Base-by-base conservation (phyloP, 1,140 invertebrate genomes). In the Leptoteleia sp. region DNA sequence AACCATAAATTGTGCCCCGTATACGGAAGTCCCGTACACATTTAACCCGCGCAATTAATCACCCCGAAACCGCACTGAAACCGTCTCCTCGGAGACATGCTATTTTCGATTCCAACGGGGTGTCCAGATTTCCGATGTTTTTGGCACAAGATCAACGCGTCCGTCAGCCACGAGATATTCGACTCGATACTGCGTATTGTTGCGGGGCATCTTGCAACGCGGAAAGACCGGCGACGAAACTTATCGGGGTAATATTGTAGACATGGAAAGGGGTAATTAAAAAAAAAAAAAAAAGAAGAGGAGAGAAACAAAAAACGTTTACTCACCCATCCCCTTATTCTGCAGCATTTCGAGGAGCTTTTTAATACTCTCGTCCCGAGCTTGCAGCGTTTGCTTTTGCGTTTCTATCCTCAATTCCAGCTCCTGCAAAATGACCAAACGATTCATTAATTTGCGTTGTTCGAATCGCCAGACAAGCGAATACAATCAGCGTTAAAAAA, bases 281-380 rank as follows among this genome's bases (percentile, higher is more conserved):
- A n/a, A n/a, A n/a, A n/a, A n/a, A n/a, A n/a, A n/a, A n/a, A n/a
- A n/a, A n/a, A n/a, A n/a, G n/a, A 7, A 29, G 4, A 7, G 6
- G 6, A 7, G 4, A 4, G 27, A 25, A 13, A 38, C 4, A 45
- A 29, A 72, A 76, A 61, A 75, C 7, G 11, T 42, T 52, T 77
- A 92, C 95, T 94, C 90, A 97, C 96, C 96, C 92, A 97, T 95
- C 87, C 96, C 97, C 91, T 99, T 98, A 87, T 94, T 97, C 89
- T 99, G 97, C 42, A 99, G 92, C 97, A 99, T 99, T 92, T 99
- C 98, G 82, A 99, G 92, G 78, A 99, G 92, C 90, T 99, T 99
- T 92, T 99, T 99, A 83, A 99, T 99, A 89, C 97, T 98, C 85
- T 99, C 98, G 90, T 99, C 98, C 76, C 98, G 92, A 29, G 97